These are phyloP conservation scores for Calycopis cecrops DNA, from an alignment of 1,140 invertebrate species.

Conservation along the genomic window DNA sequence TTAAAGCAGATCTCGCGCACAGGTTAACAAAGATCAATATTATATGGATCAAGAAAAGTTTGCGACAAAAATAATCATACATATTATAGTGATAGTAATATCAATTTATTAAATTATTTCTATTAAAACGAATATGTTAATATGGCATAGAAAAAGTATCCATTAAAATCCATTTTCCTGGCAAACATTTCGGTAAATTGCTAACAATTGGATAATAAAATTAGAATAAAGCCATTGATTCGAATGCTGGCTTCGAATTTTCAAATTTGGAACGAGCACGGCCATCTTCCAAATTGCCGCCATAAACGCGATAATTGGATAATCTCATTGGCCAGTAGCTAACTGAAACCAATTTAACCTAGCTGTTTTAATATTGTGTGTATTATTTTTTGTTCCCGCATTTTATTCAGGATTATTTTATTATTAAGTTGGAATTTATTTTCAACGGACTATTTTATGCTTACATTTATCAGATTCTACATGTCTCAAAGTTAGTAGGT, in stretches of 20 bases:
- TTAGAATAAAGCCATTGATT: slow-evolving; percentile 62
- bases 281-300: slow-evolving; percentile 62
- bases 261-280: slow-evolving; percentile 54
- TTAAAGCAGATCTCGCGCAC: too few species aligned
- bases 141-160: slow-evolving; percentile 11
- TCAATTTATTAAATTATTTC: too few species aligned
- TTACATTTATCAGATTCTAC: too few species aligned
- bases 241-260: slow-evolving; percentile 53
- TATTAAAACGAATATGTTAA: too few species aligned
- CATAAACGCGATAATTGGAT: slow-evolving; percentile 63
- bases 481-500: too few species aligned
- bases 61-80: too few species aligned
- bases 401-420: neutral
- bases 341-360: slow-evolving; percentile 58
- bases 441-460: neutral
- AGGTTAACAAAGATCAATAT: too few species aligned
- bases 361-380: slow-evolving; percentile 31
- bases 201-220: slow-evolving; percentile 54
- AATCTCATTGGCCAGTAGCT: slow-evolving; percentile 61
- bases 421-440: too few species aligned
- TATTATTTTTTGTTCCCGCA: slow-evolving; percentile 21
- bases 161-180: slow-evolving; percentile 17
- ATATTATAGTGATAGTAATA: too few species aligned
- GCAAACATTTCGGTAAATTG: slow-evolving; percentile 20
- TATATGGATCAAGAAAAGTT: too few species aligned